phyloP scores from a whole-genome alignment of 2,113 vertebrate genomes.

The Megaceryle torquata region DNA sequence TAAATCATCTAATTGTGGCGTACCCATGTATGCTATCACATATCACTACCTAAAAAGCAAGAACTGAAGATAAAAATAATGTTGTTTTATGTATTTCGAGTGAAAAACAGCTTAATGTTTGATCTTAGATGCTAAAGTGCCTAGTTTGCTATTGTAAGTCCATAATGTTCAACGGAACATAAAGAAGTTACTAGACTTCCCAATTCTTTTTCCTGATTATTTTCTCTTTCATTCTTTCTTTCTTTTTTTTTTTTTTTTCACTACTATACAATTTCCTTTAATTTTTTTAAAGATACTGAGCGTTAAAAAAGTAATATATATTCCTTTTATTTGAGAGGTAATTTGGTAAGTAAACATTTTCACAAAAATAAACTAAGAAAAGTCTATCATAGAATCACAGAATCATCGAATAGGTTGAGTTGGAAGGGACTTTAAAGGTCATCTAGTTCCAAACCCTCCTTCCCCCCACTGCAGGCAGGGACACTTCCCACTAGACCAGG shows the following conservation, averaged over 20 bases:
- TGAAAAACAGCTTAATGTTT: background rate
- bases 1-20: background rate
- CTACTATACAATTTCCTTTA: background rate
- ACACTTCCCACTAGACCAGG: no score
- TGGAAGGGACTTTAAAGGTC: no score
- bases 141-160: background rate
- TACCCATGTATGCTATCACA: background rate
- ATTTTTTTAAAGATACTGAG: no score
- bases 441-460: no score
- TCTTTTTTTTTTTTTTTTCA: background rate
- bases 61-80: background rate
- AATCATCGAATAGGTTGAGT: no score
- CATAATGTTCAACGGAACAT: background rate
- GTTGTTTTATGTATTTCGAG: background rate
- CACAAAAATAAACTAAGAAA: background rate
- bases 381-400: no score
- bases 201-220: background rate
- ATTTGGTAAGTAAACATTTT: background rate
- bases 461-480: no score
- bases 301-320: background rate
- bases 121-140: background rate
- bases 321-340: background rate
- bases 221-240: rapidly evolving
- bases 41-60: background rate
- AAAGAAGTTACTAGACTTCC: background rate